Conservation (phyloP, 1,140 invertebrate species). For the Zelostemma sp. region DNA sequence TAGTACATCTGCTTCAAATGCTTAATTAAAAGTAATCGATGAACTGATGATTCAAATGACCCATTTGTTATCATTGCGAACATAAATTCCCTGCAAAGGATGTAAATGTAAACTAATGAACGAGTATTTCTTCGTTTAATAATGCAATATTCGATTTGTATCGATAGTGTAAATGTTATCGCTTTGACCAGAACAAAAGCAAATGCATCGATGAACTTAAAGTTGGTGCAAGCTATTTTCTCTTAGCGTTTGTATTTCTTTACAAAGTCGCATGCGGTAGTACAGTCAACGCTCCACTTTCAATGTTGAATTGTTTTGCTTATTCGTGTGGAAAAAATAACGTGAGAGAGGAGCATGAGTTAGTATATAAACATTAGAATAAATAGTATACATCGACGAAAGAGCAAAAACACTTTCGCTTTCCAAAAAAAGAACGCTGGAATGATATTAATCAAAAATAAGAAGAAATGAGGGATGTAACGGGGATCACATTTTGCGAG, state of each 20-base stretch:
- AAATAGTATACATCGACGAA: too few species aligned
- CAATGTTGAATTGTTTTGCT: background rate
- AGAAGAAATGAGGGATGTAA: too few species aligned
- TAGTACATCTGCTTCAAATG: slow-evolving; percentile 25
- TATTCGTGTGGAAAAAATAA: background rate
- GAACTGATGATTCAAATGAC: slow-evolving; percentile 25
- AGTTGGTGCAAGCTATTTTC: background rate
- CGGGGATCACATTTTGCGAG: too few species aligned
- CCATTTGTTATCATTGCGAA: slow-evolving; percentile 5
- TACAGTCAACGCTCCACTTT: background rate
- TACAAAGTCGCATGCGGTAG: background rate
- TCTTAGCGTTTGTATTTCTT: background rate
- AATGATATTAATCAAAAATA: too few species aligned
- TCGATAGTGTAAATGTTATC: background rate
- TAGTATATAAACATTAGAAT: too few species aligned
- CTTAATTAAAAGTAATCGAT: slow-evolving; percentile 45
- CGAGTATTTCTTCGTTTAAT: background rate
- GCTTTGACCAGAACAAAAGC: background rate
- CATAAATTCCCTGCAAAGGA: background rate
- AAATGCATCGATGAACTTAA: background rate
- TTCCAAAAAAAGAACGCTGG: too few species aligned
- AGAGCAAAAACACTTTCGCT: too few species aligned
- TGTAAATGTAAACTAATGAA: background rate
- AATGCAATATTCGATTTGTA: background rate
- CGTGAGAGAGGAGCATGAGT: too few species aligned